Evolutionary conservation across 2,797 vertebrate genomes (phyloP).

Genomic region (Synanceia verrucosa): DNA sequence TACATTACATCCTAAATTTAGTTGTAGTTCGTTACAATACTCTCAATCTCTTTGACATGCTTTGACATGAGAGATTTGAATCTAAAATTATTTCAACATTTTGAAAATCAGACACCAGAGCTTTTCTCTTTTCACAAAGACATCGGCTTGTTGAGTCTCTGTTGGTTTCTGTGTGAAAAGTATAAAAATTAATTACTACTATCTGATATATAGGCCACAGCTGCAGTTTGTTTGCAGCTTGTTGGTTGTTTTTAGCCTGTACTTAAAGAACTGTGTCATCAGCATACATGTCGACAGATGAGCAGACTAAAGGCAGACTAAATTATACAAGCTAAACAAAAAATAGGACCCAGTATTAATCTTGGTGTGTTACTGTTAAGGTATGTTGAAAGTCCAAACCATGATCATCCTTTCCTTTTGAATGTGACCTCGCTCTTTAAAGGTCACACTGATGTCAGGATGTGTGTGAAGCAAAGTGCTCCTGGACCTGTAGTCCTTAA

Average conservation of each 20-base stretch:
- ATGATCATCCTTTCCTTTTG: background rate
- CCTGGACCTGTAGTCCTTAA: slow-evolving; percentile 2
- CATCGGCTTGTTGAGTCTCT: background rate
- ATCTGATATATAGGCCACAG: background rate
- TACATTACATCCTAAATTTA: background rate
- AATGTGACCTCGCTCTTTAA: background rate
- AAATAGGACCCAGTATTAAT: background rate
- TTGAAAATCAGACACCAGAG: background rate
- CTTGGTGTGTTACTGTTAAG: too few relatives aligned
- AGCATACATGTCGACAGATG: background rate
- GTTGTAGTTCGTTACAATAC: background rate
- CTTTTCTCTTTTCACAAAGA: background rate
- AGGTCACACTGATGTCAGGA: background rate
- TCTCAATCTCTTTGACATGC: background rate
- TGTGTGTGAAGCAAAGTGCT: slow-evolving; percentile 1
- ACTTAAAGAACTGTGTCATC: background rate
- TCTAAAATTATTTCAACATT: background rate
- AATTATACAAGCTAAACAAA: background rate
- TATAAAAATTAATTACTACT: background rate
- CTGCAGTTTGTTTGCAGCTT: background rate
- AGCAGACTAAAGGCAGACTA: background rate
- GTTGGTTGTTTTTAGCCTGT: background rate
- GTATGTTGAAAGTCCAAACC: too few relatives aligned
- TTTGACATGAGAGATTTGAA: background rate
- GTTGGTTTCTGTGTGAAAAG: background rate